A percentile compares a stretch with the other conserved stretches of the same genome.
Conservation (phyloP, 2,888 invertebrate genomes). For the Griposia aprilina region DNA sequence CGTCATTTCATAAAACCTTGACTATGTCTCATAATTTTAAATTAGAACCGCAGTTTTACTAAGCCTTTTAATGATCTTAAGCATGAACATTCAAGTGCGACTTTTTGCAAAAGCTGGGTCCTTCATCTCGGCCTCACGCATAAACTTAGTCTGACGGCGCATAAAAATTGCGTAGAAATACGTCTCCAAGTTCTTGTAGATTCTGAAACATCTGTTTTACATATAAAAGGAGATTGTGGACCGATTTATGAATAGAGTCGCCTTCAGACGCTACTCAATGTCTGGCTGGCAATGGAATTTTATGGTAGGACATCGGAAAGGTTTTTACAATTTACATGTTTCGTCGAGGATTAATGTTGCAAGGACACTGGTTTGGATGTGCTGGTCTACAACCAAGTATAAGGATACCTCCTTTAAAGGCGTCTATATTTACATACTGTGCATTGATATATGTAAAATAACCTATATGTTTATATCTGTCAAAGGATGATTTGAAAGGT, state of each 20-base stretch:
- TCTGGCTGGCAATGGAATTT: constrained; percentile 64
- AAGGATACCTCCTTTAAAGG: constrained; percentile 34
- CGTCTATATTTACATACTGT: constrained; percentile 34
- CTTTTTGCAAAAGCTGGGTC: constrained; percentile 32
- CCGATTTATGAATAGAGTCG: constrained; percentile 67
- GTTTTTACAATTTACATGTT: constrained; percentile 61
- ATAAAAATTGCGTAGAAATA: constrained; percentile 70
- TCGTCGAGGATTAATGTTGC: constrained; percentile 50
- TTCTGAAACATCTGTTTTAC: constrained; percentile 68
- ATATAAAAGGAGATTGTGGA: constrained; percentile 68
- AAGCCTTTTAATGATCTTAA: constrained; percentile 9
- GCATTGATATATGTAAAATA: constrained; percentile 18
- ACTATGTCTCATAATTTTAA: constrained; percentile 24
- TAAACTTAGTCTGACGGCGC: constrained; percentile 64
- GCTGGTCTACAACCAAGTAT: constrained; percentile 47
- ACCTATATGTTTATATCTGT: constrained; percentile 2
- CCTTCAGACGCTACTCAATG: constrained; percentile 60
- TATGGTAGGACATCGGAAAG: constrained; percentile 61
- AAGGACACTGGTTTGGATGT: constrained; percentile 52
- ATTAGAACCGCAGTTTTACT: constrained; percentile 6
- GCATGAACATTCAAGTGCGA: neutral
- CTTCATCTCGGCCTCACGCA: constrained; percentile 50
- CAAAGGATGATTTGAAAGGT: neutral
- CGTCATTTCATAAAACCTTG: constrained; percentile 29
- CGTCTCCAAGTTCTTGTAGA: constrained; percentile 52